phyloP scores from a whole-genome alignment of 1,140 invertebrate species.

The Pentalonia nigronervosa region DNA sequence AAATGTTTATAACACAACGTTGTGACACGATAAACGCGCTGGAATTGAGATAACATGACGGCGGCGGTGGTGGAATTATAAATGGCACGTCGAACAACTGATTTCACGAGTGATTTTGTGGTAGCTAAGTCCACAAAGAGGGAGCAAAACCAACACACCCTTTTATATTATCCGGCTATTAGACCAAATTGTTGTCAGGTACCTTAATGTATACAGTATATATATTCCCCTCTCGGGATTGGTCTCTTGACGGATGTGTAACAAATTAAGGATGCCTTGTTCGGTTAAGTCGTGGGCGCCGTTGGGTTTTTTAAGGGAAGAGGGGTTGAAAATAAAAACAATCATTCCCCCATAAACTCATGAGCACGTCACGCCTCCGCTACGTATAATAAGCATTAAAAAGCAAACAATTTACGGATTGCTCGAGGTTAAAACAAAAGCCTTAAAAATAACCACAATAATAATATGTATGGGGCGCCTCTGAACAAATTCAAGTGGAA shows the following conservation, averaged over 20 bases:
- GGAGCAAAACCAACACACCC: neutral
- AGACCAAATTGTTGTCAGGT: neutral
- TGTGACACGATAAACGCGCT: neutral
- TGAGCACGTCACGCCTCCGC: neutral
- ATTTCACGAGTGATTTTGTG: slow-evolving; percentile 22
- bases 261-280: slow-evolving; percentile 36
- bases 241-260: slow-evolving; percentile 25
- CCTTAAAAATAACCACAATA: neutral
- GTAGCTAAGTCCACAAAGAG: neutral
- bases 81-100: slow-evolving; percentile 27
- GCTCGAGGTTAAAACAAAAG: neutral
- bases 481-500: neutral
- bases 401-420: neutral
- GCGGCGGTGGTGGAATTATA: neutral
- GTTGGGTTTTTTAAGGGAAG: neutral
- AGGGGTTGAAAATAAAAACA: slow-evolving; percentile 41
- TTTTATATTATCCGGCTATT: slow-evolving; percentile 43
- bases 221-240: neutral
- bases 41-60: neutral
- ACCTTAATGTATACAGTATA: neutral
- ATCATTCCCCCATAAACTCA: neutral
- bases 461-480: neutral
- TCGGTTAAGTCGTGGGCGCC: neutral
- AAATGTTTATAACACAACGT: neutral
- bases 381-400: slow-evolving; percentile 5